Evolutionary conservation across 2,113 vertebrate species (phyloP).

Genomic region (Cebus imitator): DNA sequence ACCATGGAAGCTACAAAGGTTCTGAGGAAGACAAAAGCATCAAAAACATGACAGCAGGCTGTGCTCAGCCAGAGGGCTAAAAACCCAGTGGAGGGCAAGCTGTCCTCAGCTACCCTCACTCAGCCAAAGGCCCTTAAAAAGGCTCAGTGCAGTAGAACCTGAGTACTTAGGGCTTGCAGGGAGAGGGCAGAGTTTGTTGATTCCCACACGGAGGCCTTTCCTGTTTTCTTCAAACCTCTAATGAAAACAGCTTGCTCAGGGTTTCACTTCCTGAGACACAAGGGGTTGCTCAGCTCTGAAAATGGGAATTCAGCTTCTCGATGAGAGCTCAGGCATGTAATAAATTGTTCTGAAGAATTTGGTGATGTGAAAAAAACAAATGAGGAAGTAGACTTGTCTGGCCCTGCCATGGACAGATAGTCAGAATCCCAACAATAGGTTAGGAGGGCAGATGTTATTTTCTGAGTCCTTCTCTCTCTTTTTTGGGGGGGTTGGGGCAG

Average conservation of each 20-base stretch:
- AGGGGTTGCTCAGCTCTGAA: slow-evolving; percentile 32
- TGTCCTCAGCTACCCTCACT: not conserved
- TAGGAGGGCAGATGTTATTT: not conserved
- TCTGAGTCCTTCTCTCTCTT: not conserved
- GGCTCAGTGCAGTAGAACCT: not conserved
- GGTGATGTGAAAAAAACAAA: slow-evolving; percentile 34
- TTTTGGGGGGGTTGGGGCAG: no score
- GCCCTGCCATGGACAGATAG: not conserved
- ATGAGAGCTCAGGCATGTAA: not conserved
- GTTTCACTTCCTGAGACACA: slow-evolving; percentile 72
- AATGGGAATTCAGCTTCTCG: not conserved
- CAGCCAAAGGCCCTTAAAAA: not conserved
- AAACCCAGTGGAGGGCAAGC: not conserved
- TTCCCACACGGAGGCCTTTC: not conserved
- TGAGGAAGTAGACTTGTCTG: not conserved
- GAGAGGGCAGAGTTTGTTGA: not conserved
- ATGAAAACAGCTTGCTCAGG: slow-evolving; percentile 37
- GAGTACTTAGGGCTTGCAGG: not conserved
- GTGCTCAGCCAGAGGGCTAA: not conserved
- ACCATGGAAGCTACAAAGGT: not conserved
- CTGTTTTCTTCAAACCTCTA: slow-evolving; percentile 53
- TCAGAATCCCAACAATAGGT: not conserved
- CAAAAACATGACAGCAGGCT: not conserved
- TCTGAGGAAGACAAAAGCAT: not conserved
- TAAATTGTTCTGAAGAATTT: slow-evolving; percentile 21